Evolutionary conservation across 2,113 vertebrate species (phyloP).

Genomic region (Echinops telfairi): DNA sequence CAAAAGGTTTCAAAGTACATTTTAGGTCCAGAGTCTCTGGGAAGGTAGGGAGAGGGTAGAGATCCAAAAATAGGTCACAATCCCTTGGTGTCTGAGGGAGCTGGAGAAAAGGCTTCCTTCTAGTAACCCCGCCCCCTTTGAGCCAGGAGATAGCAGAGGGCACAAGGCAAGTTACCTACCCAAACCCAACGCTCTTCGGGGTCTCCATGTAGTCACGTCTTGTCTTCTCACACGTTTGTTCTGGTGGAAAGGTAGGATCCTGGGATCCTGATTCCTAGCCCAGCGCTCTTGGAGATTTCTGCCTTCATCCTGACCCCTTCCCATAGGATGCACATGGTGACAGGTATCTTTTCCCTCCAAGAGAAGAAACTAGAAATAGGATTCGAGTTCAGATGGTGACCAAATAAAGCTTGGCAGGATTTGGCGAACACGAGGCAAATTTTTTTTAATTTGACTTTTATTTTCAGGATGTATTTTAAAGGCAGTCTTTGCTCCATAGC

Average conservation of each 20-base stretch:
- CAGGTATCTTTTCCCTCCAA: background rate
- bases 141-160: fast-evolving
- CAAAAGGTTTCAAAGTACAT: background rate
- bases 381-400: background rate
- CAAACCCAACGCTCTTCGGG: background rate
- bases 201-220: background rate
- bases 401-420: background rate
- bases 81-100: background rate
- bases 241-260: background rate
- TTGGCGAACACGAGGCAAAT: background rate
- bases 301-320: background rate
- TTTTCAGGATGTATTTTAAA: slow-evolving; percentile 34
- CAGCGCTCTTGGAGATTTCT: background rate
- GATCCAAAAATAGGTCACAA: background rate
- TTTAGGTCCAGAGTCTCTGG: background rate
- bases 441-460: background rate
- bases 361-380: slow-evolving; percentile 8
- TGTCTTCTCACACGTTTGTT: background rate
- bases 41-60: background rate
- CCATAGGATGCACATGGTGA: background rate
- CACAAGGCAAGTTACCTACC: too few species aligned
- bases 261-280: background rate
- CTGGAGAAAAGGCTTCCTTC: fast-evolving
- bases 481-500: background rate
- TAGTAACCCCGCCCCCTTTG: background rate